These are phyloP conservation scores for Dascyllus trimaculatus DNA, from an alignment of 2,113 vertebrate species.

Conservation along the genomic window DNA sequence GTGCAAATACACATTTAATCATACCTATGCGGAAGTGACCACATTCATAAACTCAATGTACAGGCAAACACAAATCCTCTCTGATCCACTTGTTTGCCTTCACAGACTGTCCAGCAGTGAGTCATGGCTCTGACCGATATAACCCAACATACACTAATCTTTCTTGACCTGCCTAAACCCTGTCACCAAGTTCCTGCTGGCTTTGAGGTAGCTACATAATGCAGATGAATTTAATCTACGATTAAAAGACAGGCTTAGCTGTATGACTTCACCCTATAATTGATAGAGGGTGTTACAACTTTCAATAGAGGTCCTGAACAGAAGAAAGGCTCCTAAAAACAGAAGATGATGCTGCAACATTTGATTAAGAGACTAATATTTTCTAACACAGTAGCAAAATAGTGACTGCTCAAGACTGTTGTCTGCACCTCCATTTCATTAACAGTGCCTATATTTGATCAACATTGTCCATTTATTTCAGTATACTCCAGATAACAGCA, in stretches of 20 bases:
- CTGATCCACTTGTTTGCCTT: slow-evolving; percentile 27
- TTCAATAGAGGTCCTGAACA: not conserved
- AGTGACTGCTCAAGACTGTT: not conserved
- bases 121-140: slow-evolving; percentile 61
- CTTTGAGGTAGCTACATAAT: slow-evolving; percentile 23
- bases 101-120: slow-evolving; percentile 48
- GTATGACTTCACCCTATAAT: slow-evolving; percentile 4
- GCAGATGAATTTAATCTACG: slow-evolving; percentile 33
- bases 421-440: not conserved
- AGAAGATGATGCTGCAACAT: not conserved
- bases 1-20: slow-evolving; percentile 47
- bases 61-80: slow-evolving; percentile 43
- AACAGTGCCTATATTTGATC: not conserved
- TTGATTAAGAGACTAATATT: too few relatives aligned
- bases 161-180: slow-evolving; percentile 48
- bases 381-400: not conserved
- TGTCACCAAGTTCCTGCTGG: slow-evolving; percentile 24
- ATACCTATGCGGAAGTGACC: slow-evolving; percentile 29
- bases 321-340: not conserved
- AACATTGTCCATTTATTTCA: not conserved
- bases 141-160: slow-evolving; percentile 60
- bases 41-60: slow-evolving; percentile 22
- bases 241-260: slow-evolving; percentile 22
- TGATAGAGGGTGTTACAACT: not conserved
- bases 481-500: not conserved